Evolutionary conservation across 2,797 vertebrate species (phyloP), one percentile per base, ranked within the genome.

Genomic region (Pampus argenteus): DNA sequence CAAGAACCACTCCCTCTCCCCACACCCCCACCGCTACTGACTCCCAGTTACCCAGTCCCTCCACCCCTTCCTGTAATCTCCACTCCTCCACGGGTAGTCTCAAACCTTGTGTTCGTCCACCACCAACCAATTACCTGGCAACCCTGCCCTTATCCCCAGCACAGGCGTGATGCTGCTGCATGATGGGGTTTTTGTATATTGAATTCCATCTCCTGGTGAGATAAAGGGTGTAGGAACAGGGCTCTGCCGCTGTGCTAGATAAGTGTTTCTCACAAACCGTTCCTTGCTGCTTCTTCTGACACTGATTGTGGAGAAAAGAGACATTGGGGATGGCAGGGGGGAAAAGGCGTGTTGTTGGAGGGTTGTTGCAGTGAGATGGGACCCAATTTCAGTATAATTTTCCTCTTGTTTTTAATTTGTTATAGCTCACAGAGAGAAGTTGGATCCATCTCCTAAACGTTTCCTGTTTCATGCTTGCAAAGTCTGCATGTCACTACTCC

Each of bases 81-180:
- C 89, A 90, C 87, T 93, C 91, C 92, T 90, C 93, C 86, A 85
- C 79, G 91, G 93, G 94, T 93, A 91, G 93, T 93, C 93, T 94
- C 89, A 93, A 93, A 93, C 91, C 93, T 94, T 93, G 91, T 94
- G 92, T 94, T 95, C 91, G 89, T 94, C 92, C 91, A 92, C 91
- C 95, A 95, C 94, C 95, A 96, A 95, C 96, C 96, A 97, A 98
- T 98, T 97, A 97, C 96, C 96, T 96, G 94, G 93, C 95, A 96
- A 95, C 95, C 94, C 93, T 95, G 95, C 94, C 94, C 95, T 96
- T 95, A 95, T 95, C 95, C 95, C 94, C 92, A 94, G 95, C 94
- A 87, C 94, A 94, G 95, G 94, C 95, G 95, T 96, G 95, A 95
- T 96, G 96, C 95, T 95, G 96, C 94, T 95, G 95, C 93, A 94